These are phyloP conservation scores for Scleropages formosus DNA, from an alignment of 2,797 vertebrate species.

Conservation along the genomic window DNA sequence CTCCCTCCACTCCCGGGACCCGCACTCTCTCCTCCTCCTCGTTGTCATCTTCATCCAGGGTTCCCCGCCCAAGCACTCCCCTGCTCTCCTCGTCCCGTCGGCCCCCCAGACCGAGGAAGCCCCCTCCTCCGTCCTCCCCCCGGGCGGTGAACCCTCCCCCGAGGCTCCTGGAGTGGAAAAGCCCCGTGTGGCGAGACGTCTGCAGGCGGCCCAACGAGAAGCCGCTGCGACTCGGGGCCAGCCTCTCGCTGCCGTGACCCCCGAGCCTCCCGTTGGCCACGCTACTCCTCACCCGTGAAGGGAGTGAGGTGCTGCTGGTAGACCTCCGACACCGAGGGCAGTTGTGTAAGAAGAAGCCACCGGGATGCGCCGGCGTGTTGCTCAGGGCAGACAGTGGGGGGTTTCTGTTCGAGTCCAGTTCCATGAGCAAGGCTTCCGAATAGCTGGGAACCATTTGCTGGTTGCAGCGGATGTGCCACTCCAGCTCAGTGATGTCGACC, in stretches of 20 bases:
- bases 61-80: slow-evolving; percentile 51
- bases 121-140: slow-evolving; percentile 38
- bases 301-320: slow-evolving; percentile 67
- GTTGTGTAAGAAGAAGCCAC: slow-evolving; percentile 63
- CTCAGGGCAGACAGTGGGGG: slow-evolving; percentile 26
- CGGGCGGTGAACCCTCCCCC: slow-evolving; percentile 47
- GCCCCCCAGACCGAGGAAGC: slow-evolving; percentile 64
- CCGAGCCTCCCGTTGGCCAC: slow-evolving; percentile 45
- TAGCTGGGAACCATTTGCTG: slow-evolving; percentile 77
- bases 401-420: slow-evolving; percentile 44
- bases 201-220: slow-evolving; percentile 63
- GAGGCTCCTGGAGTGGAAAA: slow-evolving; percentile 56
- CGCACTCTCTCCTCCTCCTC: slow-evolving; percentile 41
- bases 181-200: slow-evolving; percentile 46
- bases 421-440: slow-evolving; percentile 73
- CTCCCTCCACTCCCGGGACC: slow-evolving; percentile 18
- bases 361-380: slow-evolving; percentile 11
- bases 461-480: slow-evolving; percentile 79
- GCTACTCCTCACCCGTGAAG: slow-evolving; percentile 54
- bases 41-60: slow-evolving; percentile 50
- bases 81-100: slow-evolving; percentile 56
- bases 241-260: slow-evolving; percentile 44
- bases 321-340: slow-evolving; percentile 68
- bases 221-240: slow-evolving; percentile 71
- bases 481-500: slow-evolving; percentile 73